phyloP scores from a whole-genome alignment of 2,113 vertebrate genomes.

The Salvelinus fontinalis region DNA sequence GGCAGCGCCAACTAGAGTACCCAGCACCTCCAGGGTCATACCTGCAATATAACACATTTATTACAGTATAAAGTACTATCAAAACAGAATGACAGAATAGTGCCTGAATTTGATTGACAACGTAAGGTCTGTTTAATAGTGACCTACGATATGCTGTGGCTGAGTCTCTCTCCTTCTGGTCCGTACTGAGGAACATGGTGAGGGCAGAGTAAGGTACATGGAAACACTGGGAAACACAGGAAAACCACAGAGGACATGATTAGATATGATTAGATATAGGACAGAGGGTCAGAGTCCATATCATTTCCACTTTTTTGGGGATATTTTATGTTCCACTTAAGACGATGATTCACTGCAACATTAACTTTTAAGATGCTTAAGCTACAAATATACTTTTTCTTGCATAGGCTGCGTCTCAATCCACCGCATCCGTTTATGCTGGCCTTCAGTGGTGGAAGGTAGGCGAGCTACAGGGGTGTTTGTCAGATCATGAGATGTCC shows the following conservation, averaged over 20 bases:
- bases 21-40: constrained; percentile 92
- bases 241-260: constrained; percentile 5
- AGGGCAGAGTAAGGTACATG: constrained; percentile 95
- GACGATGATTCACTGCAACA: no score
- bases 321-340: background rate
- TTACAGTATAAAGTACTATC: background rate
- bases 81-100: background rate
- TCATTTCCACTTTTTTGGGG: background rate
- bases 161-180: constrained; percentile 90
- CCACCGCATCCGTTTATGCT: no score
- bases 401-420: no score
- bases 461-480: no score
- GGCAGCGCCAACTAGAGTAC: constrained; percentile 88
- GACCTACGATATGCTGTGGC: constrained; percentile 91
- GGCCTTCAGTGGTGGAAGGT: no score
- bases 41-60: constrained; percentile 66
- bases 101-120: background rate
- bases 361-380: no score
- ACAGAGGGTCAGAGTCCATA: background rate
- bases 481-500: no score
- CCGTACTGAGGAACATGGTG: constrained; percentile 93
- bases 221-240: constrained; percentile 78
- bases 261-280: constrained; percentile 7
- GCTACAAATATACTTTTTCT: no score
- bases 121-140: background rate